Evolutionary conservation across 2,113 vertebrate species (phyloP).

Genomic region (rat (Rattus norvegicus)): DNA sequence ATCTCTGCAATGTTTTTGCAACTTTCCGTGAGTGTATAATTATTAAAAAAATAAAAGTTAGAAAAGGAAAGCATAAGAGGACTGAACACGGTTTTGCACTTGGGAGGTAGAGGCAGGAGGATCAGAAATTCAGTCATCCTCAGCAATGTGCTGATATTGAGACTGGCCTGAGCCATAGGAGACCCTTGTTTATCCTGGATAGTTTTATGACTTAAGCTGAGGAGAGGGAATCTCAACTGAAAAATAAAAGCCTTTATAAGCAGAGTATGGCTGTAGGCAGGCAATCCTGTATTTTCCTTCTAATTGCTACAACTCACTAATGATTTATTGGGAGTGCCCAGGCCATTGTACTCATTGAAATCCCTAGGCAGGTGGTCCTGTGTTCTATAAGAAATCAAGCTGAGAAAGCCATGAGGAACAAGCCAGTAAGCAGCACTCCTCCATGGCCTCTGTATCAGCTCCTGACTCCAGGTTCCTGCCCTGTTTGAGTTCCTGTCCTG

Average conservation of each 20-base stretch:
- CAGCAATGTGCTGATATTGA: not conserved
- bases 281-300: not conserved
- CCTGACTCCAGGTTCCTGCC: not conserved
- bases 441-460: not conserved
- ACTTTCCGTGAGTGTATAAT: not conserved
- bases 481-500: not conserved
- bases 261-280: not conserved
- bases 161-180: not conserved
- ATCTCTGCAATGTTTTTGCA: not conserved
- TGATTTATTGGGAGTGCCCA: not conserved
- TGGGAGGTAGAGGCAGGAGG: not conserved
- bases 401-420: not conserved
- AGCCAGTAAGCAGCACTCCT: not conserved
- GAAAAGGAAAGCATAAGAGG: not conserved
- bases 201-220: not conserved
- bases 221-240: not conserved
- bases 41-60: not conserved
- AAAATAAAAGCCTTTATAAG: not conserved
- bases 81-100: too few species aligned
- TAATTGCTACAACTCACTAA: not conserved
- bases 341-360: not conserved
- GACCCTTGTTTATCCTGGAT: not conserved
- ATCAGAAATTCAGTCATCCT: not conserved
- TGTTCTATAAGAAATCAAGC: not conserved
- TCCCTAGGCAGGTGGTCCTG: not conserved